Percentiles rank a stretch among this genome's conserved stretches.
These are phyloP conservation scores for Eonycteris spelaea DNA, from an alignment of 2,113 vertebrate genomes.

Conservation along the genomic window DNA sequence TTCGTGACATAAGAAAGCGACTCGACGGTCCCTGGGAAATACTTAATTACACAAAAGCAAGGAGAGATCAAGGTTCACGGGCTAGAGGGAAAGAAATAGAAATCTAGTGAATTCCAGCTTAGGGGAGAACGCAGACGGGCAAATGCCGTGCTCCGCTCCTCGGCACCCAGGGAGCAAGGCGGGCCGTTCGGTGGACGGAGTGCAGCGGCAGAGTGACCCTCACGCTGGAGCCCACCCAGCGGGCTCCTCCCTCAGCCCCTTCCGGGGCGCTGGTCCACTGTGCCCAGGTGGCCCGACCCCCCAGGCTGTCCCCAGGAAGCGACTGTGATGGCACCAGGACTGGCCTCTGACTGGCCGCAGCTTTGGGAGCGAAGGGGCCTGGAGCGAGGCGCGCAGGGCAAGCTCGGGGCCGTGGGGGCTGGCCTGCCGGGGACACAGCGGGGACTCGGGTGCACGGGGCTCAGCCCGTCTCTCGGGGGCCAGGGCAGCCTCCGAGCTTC, in stretches of 20 bases:
- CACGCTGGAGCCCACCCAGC: too few relatives aligned
- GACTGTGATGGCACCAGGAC: fast-evolving
- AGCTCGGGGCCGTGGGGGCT: fast-evolving
- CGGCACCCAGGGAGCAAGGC: fast-evolving
- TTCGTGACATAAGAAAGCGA: neutral
- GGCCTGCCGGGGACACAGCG: neutral
- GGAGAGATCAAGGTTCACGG: neutral
- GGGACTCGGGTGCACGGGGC: too few relatives aligned
- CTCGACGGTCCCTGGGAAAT: neutral
- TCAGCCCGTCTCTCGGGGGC: too few relatives aligned
- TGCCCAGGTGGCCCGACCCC: too few relatives aligned
- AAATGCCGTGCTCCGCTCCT: fast-evolving
- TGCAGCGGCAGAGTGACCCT: too few relatives aligned
- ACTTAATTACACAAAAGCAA: neutral
- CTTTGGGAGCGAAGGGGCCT: fast-evolving
- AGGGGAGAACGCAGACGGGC: neutral
- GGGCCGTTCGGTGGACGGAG: too few relatives aligned
- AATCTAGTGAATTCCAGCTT: neutral
- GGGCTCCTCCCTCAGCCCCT: neutral
- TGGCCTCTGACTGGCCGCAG: fast-evolving
- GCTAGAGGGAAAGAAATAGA: neutral
- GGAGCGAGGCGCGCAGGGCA: fast-evolving
- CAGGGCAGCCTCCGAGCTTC: too few relatives aligned
- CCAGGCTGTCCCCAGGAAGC: neutral
- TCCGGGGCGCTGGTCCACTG: too few relatives aligned